Conservation (phyloP, 92 coral and sea anemone species). For the Micromussa lordhowensis region DNA sequence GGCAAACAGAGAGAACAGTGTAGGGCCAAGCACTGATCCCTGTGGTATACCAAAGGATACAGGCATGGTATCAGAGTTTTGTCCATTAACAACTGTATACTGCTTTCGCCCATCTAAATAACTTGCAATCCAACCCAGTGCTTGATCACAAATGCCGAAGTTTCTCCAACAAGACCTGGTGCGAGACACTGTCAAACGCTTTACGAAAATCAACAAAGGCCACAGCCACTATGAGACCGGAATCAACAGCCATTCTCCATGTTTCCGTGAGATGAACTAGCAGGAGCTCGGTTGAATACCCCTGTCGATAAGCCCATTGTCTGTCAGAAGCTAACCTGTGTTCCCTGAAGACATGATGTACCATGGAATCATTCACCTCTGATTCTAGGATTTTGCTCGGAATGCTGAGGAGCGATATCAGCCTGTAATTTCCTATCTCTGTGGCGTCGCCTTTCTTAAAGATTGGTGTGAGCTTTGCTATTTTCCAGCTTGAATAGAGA, state of each 20-base stretch:
- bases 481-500: constrained; percentile 37
- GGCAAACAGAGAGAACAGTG: constrained; percentile 28
- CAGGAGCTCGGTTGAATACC: too few relatives aligned
- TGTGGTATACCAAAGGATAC: constrained; percentile 17
- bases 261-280: constrained; percentile 46
- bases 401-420: constrained; percentile 39
- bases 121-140: constrained; percentile 30
- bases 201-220: constrained; percentile 34
- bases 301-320: too few relatives aligned
- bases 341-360: constrained; percentile 30
- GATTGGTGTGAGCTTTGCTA: constrained; percentile 35
- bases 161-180: constrained; percentile 31
- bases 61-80: background rate
- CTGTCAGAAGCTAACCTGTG: constrained; percentile 29
- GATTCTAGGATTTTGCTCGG: constrained; percentile 60
- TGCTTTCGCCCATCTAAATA: constrained; percentile 39
- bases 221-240: constrained; percentile 16
- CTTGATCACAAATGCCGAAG: constrained; percentile 40
- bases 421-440: constrained; percentile 48
- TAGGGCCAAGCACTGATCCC: constrained; percentile 14
- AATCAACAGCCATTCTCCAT: constrained; percentile 55
- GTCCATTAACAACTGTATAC: constrained; percentile 23
- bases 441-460: constrained; percentile 54
- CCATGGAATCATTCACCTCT: constrained; percentile 17
- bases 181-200: too few relatives aligned